Evolutionary conservation across 1,140 invertebrate genomes (phyloP).

Genomic region (Dinoponera quadriceps): DNA sequence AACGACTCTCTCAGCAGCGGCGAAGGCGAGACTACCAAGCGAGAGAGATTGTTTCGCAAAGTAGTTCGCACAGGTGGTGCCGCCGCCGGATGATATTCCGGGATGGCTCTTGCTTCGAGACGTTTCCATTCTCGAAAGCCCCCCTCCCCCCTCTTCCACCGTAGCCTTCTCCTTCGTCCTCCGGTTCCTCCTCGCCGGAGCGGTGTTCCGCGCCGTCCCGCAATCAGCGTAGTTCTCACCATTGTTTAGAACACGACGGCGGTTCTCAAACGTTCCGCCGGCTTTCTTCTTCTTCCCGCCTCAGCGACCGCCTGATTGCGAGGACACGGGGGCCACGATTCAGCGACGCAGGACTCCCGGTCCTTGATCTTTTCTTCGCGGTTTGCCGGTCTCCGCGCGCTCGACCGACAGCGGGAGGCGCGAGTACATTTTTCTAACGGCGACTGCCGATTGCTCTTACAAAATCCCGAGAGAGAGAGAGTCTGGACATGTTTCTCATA

Average conservation of each 20-base stretch:
- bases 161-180: background rate
- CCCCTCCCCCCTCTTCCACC: background rate
- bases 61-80: conserved; percentile 74
- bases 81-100: conserved; percentile 70
- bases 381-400: conserved; percentile 5
- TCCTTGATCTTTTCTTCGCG: conserved; percentile 4
- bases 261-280: conserved; percentile 50
- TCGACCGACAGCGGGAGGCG: background rate
- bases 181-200: background rate
- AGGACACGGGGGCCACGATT: conserved; percentile 45
- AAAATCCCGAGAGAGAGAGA: too few relatives aligned
- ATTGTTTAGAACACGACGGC: conserved; percentile 66
- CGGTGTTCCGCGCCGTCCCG: conserved; percentile 6
- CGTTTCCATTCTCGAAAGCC: conserved; percentile 64
- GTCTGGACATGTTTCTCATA: too few relatives aligned
- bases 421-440: conserved; percentile 26
- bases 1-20: conserved; percentile 60
- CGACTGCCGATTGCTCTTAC: background rate
- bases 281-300: conserved; percentile 28
- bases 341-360: conserved; percentile 14
- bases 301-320: conserved; percentile 31
- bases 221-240: conserved; percentile 67
- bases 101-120: conserved; percentile 63
- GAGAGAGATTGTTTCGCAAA: conserved; percentile 73
- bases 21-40: conserved; percentile 55